These are phyloP conservation scores for Lymantria monacha DNA, from an alignment of 2,888 invertebrate genomes.

Conservation along the genomic window DNA sequence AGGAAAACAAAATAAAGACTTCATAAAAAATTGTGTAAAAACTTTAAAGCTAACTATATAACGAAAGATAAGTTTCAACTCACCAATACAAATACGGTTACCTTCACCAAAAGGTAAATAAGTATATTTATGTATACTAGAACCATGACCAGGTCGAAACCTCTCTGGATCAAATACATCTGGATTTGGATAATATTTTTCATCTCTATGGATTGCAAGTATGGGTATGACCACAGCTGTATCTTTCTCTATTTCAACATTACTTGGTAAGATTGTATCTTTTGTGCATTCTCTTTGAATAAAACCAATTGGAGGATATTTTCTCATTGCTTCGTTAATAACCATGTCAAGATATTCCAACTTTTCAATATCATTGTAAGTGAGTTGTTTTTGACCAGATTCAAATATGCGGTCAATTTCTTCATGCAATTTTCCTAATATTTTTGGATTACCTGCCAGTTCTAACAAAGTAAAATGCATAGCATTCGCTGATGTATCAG, in stretches of 20 bases:
- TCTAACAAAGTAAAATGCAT: slow-evolving; percentile 60
- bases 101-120: slow-evolving; percentile 78
- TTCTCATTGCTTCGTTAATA: slow-evolving; percentile 54
- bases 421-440: slow-evolving; percentile 53
- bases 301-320: slow-evolving; percentile 56
- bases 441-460: slow-evolving; percentile 55
- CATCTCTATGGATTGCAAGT: slow-evolving; percentile 58
- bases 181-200: slow-evolving; percentile 58
- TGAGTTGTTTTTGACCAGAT: slow-evolving; percentile 38
- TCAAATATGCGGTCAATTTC: slow-evolving; percentile 60
- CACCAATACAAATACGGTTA: slow-evolving; percentile 75
- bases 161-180: slow-evolving; percentile 70
- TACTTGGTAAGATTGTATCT: slow-evolving; percentile 43
- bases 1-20: too few species aligned
- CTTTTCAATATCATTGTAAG: slow-evolving; percentile 51
- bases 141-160: slow-evolving; percentile 52
- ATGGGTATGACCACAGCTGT: slow-evolving; percentile 40
- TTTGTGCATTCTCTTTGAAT: slow-evolving; percentile 51
- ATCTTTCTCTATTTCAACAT: slow-evolving; percentile 44
- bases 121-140: slow-evolving; percentile 47
- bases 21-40: too few species aligned
- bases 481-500: slow-evolving; percentile 63
- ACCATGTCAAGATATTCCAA: slow-evolving; percentile 66
- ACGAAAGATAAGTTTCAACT: slow-evolving; percentile 21
- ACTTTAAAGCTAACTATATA: too few species aligned